Conservation (phyloP, 2,113 vertebrate genomes). For the Gadus chalcogrammus region DNA sequence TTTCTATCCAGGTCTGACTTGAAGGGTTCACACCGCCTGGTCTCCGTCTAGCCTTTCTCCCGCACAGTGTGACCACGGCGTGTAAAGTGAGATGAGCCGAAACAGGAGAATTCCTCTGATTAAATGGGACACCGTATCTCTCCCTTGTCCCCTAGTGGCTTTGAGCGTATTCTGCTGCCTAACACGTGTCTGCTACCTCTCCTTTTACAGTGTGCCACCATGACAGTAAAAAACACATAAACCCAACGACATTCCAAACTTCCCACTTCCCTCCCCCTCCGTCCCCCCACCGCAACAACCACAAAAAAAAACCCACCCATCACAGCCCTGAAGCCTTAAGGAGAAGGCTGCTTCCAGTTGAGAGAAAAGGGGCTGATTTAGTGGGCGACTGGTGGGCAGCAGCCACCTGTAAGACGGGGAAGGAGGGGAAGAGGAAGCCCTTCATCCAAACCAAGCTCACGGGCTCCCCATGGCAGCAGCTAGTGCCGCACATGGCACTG, state of each 20-base stretch:
- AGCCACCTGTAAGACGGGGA: slow-evolving; percentile 49
- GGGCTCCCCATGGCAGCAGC: slow-evolving; percentile 60
- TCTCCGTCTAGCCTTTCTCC: background rate
- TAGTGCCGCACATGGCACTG: slow-evolving; percentile 31
- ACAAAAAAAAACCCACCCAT: background rate
- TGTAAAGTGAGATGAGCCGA: slow-evolving; percentile 37
- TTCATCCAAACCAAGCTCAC: slow-evolving; percentile 6
- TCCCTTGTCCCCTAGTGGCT: slow-evolving; percentile 6
- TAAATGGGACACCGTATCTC: slow-evolving; percentile 13
- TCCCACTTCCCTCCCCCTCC: background rate
- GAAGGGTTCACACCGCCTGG: too few relatives aligned
- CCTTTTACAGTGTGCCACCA: slow-evolving; percentile 3
- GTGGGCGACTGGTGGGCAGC: slow-evolving; percentile 18
- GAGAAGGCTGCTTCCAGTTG: slow-evolving; percentile 24
- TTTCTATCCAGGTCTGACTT: slow-evolving; percentile 6
- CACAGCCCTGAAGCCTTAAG: background rate
- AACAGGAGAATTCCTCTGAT: slow-evolving; percentile 13
- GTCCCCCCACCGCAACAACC: background rate
- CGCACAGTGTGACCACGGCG: slow-evolving; percentile 25
- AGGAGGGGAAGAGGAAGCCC: slow-evolving; percentile 43
- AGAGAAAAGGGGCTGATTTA: slow-evolving; percentile 39
- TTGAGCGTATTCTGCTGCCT: slow-evolving; percentile 17
- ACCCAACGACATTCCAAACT: slow-evolving; percentile 23
- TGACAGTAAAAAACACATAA: slow-evolving; percentile 33
- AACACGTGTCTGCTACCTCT: slow-evolving; percentile 32